Base-by-base conservation (phyloP, 2,888 invertebrate species). In the Ashinkailepas kermadecensis region DNA sequence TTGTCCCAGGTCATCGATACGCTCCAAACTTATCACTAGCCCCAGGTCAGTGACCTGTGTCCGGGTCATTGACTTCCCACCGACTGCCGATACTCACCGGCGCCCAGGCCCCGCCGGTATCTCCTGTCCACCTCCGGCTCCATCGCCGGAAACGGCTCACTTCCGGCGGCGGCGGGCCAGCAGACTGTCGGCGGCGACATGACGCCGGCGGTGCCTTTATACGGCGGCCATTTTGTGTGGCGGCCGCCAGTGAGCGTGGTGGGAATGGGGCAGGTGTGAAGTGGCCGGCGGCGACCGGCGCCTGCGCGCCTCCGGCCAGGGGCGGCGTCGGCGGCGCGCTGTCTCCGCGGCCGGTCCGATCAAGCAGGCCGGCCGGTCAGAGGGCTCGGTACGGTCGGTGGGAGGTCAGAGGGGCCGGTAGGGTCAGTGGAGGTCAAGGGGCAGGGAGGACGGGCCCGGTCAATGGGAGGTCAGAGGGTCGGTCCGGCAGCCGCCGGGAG, bases 251-350 rank as follows among this genome's bases (percentile, higher is more conserved):
- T 15, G 25, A 23, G 70, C 39, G 39, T 13, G 70, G 70, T 70
- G 70, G 70, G 70, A 70, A 70, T 70, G 70, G 67, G 70, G 70
- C 70, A 70, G 70, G 70, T 70, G 70, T 39, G 70, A 70, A 70
- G 39, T 70, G 70, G 39, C 70, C 70, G 15, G 70, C 39, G 70
- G 70, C 70, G 70, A 39, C 23, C 15, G 15, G 39, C 13, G 6
- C 11, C 39, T 39, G 70, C 70, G 15, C 39, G 70, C 70, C 70
- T 25, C 39, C 13, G 12, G 70, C 39, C 25, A 39, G 25, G 15
- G 70, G 39, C 23, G 70, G 15, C 15, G 70, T 39, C 70, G 70
- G 70, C 70, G 70, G 12, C 70, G 70, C 15, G 70, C 70, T 8
- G 70, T 70, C 70, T 70, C 70, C 25, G 39, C 25, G 0, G 70